Base-by-base conservation (phyloP, 1,140 invertebrate genomes). In the Pomacea maculata region DNA sequence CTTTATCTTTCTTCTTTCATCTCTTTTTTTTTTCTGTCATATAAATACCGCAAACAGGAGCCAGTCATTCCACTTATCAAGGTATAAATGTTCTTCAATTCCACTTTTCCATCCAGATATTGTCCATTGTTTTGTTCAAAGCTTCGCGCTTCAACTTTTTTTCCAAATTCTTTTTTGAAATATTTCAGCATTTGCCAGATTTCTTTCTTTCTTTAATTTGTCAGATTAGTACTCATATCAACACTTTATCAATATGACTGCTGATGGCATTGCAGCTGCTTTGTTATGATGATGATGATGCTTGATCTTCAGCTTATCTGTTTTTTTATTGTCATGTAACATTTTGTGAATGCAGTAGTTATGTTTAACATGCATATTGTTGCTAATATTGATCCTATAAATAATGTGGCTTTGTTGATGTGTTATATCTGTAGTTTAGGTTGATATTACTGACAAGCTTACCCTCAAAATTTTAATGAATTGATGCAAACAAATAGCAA, bases 31-130 rank as follows among this genome's bases (percentile, higher is more conserved):
- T 15, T 45, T 65, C 52, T 70, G n/a, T 70, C 67, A 25, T 70
- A 1, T 65, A 25, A n/a, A 25, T 17, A 57, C 45, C 25, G 21
- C 21, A 71, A 79, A 52, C 52, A 70, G 68, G 64, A 71, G 64
- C 67, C 65, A 21, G 25, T 64, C 15, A 63, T 78, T 17, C 65
- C 76, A 17, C 15, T 78, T 25, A 67, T 78, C 8, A 78, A 78
- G 65, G 65, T 67, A 78, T n/a, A 52, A 52, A 15, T 11, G 29
- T 21, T 70, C 57, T 61, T 61, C 15, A 61, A 17, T 61, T 17
- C 1, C 15, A 17, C 57, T 70, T n/a, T 34, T 25, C 12, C n/a
- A 70, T 15, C 21, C 67, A 12, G 67, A 68, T n/a, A 11, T 25
- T n/a, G 6, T 10, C 21, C 21, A 70, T 34, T n/a, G n/a, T 7